Evolutionary conservation across 2,113 vertebrate species (phyloP).

Genomic region (Nesogale talazaci): DNA sequence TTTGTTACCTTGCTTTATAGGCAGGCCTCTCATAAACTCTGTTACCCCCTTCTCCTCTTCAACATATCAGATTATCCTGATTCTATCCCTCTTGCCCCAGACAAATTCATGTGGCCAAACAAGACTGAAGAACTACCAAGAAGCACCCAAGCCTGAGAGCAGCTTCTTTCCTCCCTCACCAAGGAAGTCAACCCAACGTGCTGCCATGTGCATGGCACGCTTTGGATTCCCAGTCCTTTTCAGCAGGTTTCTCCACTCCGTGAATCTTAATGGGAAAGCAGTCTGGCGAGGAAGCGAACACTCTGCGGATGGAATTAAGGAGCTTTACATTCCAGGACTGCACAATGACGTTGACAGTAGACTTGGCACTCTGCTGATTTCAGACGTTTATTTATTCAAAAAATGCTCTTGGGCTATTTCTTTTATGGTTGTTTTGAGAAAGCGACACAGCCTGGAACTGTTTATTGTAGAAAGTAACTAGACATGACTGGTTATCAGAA

Average conservation of each 20-base stretch:
- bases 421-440: slow-evolving; percentile 64
- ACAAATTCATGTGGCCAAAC: not conserved
- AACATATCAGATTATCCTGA: not conserved
- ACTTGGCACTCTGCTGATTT: slow-evolving; percentile 75
- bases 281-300: not conserved
- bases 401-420: slow-evolving; percentile 37
- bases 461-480: slow-evolving; percentile 59
- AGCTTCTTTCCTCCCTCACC: not conserved
- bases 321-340: slow-evolving; percentile 74
- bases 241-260: not conserved
- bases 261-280: not conserved
- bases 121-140: accelerated
- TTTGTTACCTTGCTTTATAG: not conserved
- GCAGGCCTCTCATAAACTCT: not conserved
- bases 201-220: not conserved
- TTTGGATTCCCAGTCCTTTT: not conserved
- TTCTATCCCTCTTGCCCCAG: not conserved
- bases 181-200: not conserved
- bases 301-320: slow-evolving; percentile 65
- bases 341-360: slow-evolving; percentile 76
- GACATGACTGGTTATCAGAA: accelerated
- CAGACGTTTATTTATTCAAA: slow-evolving; percentile 78
- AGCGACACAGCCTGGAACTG: slow-evolving; percentile 65
- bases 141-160: accelerated
- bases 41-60: accelerated